Base-by-base conservation (phyloP, 1,140 invertebrate genomes). In the Drosophila tani region DNA sequence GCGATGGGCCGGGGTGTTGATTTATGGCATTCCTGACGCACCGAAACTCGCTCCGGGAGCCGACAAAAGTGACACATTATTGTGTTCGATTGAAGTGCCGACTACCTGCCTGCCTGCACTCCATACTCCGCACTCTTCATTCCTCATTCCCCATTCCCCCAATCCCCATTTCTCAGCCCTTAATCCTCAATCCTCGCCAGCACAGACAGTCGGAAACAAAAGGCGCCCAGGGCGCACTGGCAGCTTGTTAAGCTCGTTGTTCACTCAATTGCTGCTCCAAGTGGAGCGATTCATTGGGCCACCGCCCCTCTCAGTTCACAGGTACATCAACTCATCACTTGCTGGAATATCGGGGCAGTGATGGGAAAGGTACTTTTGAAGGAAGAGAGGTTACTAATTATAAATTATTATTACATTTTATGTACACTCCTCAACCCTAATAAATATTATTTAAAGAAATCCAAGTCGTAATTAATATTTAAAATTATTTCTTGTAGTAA, bases 161-260 rank as follows among this genome's bases (percentile, higher is more conserved):
- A 3, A 29, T 5, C 27, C 27, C 27, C 6, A 5, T 29, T 5
- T 6, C 27, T 29, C 8, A 14, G 21, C 14, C 58, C 19, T n/a
- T 17, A 50, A 21, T 47, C 27, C 41, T 12, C 35, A 60, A 66
- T 50, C 53, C 60, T 35, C 53, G 63, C 53, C 59, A 29, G 47
- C 58, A 64, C 35, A 40, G 59, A 47, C 19, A 38, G 46, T 24
- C 40, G 55, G 41, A 58, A 82, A 67, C 63, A 56, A 65, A 68
- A 67, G 76, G 60, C 43, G 58, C 75, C 60, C 51, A 50, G 38
- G 74, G 74, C 55, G 55, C 59, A 70, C 40, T 70, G 70, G 70
- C 80, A 79, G 78, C 80, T 86, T 87, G 82, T 86, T 80, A 83
- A 87, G 82, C 82, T 87, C 78, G 82, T 86, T 86, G 80, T 86